phyloP scores from a whole-genome alignment of 2,113 vertebrate genomes.

The Apodemus speciosus region DNA sequence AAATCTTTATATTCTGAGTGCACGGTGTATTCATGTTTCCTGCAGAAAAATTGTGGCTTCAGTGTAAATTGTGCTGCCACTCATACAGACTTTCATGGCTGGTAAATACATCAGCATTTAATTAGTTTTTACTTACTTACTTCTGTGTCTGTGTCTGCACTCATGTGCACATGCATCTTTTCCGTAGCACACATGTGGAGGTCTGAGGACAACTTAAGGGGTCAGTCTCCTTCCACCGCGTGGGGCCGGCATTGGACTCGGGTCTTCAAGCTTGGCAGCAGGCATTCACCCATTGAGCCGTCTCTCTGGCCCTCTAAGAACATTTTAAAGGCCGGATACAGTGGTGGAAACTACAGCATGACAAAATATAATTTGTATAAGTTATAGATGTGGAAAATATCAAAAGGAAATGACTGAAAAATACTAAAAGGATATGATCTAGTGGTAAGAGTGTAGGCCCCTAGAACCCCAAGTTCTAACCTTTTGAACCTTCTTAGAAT shows the following conservation, averaged over 20 bases:
- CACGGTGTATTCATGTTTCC: background rate
- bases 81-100: background rate
- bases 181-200: background rate
- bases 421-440: background rate
- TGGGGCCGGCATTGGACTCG: background rate
- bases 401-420: background rate
- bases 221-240: background rate
- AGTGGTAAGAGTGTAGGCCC: background rate
- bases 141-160: background rate
- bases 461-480: background rate
- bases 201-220: background rate
- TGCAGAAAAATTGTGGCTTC: slow-evolving; percentile 31
- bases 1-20: slow-evolving; percentile 23
- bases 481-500: slow-evolving; percentile 4
- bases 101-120: slow-evolving; percentile 47
- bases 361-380: background rate
- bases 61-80: background rate
- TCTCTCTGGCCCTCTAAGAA: background rate
- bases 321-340: background rate
- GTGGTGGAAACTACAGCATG: background rate
- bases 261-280: background rate
- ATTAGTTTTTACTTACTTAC: background rate
- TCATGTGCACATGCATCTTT: background rate
- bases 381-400: background rate
- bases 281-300: background rate